A percentile compares a stretch with the other conserved stretches of the same genome.
Evolutionary conservation across 2,888 invertebrate genomes (phyloP).

Genomic region (Tetropium fuscum): DNA sequence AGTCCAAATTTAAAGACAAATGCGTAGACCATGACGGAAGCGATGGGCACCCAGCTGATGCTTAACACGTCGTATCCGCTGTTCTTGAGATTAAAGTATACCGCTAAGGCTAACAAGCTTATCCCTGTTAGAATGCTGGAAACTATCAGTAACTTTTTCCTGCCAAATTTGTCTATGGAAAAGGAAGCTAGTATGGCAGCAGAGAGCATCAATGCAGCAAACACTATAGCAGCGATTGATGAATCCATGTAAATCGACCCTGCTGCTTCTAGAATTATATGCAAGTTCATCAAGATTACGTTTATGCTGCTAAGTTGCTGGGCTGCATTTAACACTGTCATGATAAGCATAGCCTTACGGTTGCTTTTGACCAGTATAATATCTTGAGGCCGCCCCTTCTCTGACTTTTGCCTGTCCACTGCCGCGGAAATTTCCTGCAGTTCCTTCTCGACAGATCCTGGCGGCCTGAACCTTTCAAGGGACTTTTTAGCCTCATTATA

Average conservation of each 20-base stretch:
- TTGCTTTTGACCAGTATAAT: conserved; percentile 58
- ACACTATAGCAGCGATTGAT: conserved; percentile 58
- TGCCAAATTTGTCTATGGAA: conserved; percentile 60
- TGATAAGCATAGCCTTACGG: conserved; percentile 59
- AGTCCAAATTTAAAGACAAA: conserved; percentile 58
- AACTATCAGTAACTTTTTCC: conserved; percentile 56
- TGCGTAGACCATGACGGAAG: conserved; percentile 59
- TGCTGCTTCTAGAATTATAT: conserved; percentile 58
- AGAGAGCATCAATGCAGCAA: conserved; percentile 58
- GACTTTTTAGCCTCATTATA: conserved; percentile 54
- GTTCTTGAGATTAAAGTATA: conserved; percentile 59
- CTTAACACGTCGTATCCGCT: conserved; percentile 48
- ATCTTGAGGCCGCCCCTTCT: conserved; percentile 57
- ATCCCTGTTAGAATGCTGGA: conserved; percentile 59
- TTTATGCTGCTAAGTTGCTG: conserved; percentile 63
- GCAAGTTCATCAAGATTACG: conserved; percentile 63
- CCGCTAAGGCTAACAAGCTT: conserved; percentile 55
- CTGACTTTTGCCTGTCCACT: conserved; percentile 56
- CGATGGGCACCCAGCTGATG: conserved; percentile 60
- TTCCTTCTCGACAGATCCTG: conserved; percentile 54
- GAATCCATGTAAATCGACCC: conserved; percentile 57
- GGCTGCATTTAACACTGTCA: conserved; percentile 60
- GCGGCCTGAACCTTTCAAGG: conserved; percentile 51
- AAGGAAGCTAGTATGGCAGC: conserved; percentile 56
- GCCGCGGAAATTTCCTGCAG: conserved; percentile 57